A percentile compares a stretch with the other conserved stretches of the same genome.
Evolutionary conservation across 2,888 invertebrate species (phyloP).

Genomic region (Nephrotoma guestfalica): DNA sequence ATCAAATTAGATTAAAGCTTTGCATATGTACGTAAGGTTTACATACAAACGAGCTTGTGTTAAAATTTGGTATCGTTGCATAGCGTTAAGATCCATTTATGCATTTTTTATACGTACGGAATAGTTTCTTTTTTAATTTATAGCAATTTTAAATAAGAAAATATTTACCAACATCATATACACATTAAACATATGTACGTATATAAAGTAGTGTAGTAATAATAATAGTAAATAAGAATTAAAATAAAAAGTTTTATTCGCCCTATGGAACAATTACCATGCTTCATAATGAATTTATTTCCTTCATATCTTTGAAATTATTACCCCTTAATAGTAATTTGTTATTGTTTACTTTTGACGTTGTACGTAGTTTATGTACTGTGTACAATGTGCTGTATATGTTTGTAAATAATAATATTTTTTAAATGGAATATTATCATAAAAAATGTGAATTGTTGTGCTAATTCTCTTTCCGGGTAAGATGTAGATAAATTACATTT

Average conservation of each 20-base stretch:
- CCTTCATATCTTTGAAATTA: constrained; percentile 15
- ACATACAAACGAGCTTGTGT: background rate
- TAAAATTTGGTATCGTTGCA: too few species aligned
- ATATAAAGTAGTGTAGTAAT: background rate
- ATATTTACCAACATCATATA: background rate
- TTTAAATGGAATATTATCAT: background rate
- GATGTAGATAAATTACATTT: too few species aligned
- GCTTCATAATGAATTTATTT: constrained; percentile 33
- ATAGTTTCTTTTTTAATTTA: background rate
- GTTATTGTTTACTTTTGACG: constrained; percentile 2
- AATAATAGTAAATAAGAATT: background rate
- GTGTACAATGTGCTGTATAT: background rate
- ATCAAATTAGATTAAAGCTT: background rate
- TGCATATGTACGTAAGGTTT: background rate
- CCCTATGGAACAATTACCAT: constrained; percentile 31
- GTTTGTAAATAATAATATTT: background rate
- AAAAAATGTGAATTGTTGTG: background rate
- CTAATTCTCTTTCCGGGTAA: too few species aligned
- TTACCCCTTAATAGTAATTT: constrained; percentile 6
- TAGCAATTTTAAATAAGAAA: background rate
- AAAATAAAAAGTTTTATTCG: constrained; percentile 14
- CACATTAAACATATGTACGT: background rate
- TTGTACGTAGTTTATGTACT: background rate
- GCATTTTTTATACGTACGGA: background rate
- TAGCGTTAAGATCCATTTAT: background rate